Base-by-base conservation (phyloP, 2,113 vertebrate species). In the Pseudolaguvia tuberculata region DNA sequence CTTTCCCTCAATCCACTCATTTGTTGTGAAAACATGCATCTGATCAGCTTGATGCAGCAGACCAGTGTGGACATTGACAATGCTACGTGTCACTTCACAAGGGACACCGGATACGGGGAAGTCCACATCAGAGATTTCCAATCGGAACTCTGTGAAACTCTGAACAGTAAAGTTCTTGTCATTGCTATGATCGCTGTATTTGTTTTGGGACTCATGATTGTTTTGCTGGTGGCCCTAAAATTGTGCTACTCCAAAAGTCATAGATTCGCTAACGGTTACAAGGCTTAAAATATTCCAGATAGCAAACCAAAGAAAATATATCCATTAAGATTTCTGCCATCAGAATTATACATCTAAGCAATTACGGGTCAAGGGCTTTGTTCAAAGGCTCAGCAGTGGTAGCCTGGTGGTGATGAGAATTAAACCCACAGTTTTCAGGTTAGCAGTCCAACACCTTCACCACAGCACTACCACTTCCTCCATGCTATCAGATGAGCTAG, bases 1-100 rank as follows among this genome's bases (percentile, higher is more conserved):
- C 84, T 98, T 61, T 85, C 91, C 2, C 94, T 93, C 15, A 99
- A 98, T 78, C 96, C 96, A 0, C 90, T 99, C 12, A 91, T 70
- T 77, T 99, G 97, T 89, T 99, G 97, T 0, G 90, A 88, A 73
- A 97, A 94, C 15, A 80, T 88, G 20, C 92, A 88, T 86, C 89
- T 96, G 21, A 87, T 93, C 0, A 84, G 89, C 0, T 89, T 96
- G 87, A 86, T 95, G n/a, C 91, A 91, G 78, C 89, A 87, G 72
- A 91, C 91, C 1, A 86, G 86, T 0, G 89, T 98, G 81, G 84
- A 92, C 0, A 86, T 91, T 4, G 89, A 90, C 72, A 85, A 83
- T 0, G 90, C 92, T 29, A 94, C 31, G 0, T 99, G 97, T 67
- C 84, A 89, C 21, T 84, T 89, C 27, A 70, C 83, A 17, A 84